phyloP scores from a whole-genome alignment of 1,140 invertebrate genomes.

The Nylanderia fulva region DNA sequence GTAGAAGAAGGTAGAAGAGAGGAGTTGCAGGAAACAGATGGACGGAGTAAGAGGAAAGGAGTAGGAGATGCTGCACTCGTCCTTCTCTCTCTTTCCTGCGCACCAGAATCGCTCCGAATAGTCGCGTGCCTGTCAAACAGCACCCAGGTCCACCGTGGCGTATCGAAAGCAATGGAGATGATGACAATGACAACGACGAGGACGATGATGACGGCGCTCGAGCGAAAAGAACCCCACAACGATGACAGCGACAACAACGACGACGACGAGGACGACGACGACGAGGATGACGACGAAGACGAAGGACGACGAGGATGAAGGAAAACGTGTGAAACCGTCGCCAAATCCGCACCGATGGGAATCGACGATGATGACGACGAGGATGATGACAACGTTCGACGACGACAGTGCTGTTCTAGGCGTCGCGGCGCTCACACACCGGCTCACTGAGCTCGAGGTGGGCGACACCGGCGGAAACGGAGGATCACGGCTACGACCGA shows the following conservation, averaged over 20 bases:
- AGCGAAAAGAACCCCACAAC: constrained; percentile 53
- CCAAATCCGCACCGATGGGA: constrained; percentile 59
- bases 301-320: background rate
- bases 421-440: constrained; percentile 77
- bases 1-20: no score
- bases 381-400: constrained; percentile 27
- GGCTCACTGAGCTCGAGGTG: constrained; percentile 76
- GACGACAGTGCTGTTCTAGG: constrained; percentile 67
- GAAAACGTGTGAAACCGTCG: constrained; percentile 59
- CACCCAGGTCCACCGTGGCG: constrained; percentile 37
- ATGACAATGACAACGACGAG: constrained; percentile 27
- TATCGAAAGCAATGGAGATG: constrained; percentile 19
- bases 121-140: constrained; percentile 54
- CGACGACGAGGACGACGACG: constrained; percentile 43
- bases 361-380: constrained; percentile 27
- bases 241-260: background rate
- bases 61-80: constrained; percentile 46
- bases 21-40: background rate
- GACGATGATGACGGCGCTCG: constrained; percentile 45
- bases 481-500: constrained; percentile 71
- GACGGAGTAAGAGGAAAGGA: background rate
- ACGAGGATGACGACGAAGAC: constrained; percentile 22
- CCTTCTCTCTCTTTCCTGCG: constrained; percentile 56
- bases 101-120: constrained; percentile 64
- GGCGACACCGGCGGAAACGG: constrained; percentile 71